phyloP scores from a whole-genome alignment of 2,797 vertebrate species.

The Ambastaia sidthimunki region DNA sequence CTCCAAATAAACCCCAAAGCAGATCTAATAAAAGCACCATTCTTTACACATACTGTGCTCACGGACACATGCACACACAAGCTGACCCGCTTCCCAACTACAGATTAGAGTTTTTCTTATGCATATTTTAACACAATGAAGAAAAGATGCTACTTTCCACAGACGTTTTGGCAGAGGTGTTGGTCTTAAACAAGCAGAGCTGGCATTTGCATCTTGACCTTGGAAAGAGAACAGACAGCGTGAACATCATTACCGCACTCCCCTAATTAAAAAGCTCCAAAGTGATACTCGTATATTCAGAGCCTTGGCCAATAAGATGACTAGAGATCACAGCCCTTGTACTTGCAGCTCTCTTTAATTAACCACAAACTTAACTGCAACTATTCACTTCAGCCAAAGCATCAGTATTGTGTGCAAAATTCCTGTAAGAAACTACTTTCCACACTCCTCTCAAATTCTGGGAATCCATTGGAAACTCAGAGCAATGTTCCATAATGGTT shows the following conservation, averaged over 20 bases:
- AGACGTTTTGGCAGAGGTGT: conserved; percentile 33
- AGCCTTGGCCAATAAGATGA: not conserved
- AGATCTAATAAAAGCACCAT: not conserved
- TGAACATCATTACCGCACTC: conserved; percentile 20
- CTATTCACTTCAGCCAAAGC: conserved; percentile 6
- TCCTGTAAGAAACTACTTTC: conserved; percentile 29
- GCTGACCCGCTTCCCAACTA: not conserved
- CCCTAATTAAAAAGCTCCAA: conserved; percentile 39
- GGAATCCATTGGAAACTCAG: not conserved
- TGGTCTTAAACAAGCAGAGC: conserved; percentile 24
- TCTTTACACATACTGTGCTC: not conserved
- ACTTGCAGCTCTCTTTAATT: conserved; percentile 7
- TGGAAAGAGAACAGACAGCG: conserved; percentile 40
- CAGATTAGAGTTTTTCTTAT: conserved; percentile 7
- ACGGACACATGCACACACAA: not conserved
- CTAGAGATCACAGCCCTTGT: not conserved
- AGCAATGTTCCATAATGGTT: conserved; percentile 15
- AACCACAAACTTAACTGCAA: conserved; percentile 29
- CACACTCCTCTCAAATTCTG: conserved; percentile 31
- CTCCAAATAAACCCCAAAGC: not conserved
- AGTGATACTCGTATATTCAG: conserved; percentile 18
- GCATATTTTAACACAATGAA: not conserved
- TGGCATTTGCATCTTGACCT: conserved; percentile 33
- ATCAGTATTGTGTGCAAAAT: conserved; percentile 10
- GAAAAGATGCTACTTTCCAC: conserved; percentile 42